Percentiles rank a stretch among this genome's conserved stretches.
phyloP scores from a whole-genome alignment of 2,888 invertebrate species.

The Acanthopleura granulata region DNA sequence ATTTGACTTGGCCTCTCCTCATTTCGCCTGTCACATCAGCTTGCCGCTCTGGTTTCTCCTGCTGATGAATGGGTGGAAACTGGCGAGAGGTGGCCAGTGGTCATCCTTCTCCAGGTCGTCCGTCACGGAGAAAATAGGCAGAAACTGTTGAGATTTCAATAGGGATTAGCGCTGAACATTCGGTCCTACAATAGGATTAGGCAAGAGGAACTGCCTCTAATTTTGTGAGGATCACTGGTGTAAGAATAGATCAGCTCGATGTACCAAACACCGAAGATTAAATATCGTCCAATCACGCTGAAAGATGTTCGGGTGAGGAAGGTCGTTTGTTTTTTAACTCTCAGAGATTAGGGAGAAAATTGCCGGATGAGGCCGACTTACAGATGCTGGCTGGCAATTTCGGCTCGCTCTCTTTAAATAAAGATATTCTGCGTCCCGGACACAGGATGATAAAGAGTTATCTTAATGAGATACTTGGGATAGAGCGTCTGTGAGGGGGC shows the following conservation, averaged over 20 bases:
- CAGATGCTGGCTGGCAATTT: background rate
- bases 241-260: background rate
- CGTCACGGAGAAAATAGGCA: background rate
- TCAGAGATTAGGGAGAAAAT: constrained; percentile 11
- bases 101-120: no score
- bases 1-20: background rate
- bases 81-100: background rate
- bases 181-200: background rate
- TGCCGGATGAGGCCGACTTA: constrained; percentile 15
- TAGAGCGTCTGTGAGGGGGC: constrained; percentile 5
- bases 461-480: constrained; percentile 1
- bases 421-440: background rate
- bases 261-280: background rate
- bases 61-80: background rate
- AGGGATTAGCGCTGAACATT: constrained; percentile 9
- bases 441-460: background rate
- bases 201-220: background rate
- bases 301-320: background rate
- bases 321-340: background rate
- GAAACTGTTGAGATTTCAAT: background rate
- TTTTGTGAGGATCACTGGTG: constrained; percentile 6
- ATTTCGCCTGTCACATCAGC: background rate
- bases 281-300: constrained; percentile 14
- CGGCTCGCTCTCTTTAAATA: constrained; percentile 5
- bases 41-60: background rate